Base-by-base conservation (phyloP, 1,140 invertebrate species). In the Goniozus legneri region DNA sequence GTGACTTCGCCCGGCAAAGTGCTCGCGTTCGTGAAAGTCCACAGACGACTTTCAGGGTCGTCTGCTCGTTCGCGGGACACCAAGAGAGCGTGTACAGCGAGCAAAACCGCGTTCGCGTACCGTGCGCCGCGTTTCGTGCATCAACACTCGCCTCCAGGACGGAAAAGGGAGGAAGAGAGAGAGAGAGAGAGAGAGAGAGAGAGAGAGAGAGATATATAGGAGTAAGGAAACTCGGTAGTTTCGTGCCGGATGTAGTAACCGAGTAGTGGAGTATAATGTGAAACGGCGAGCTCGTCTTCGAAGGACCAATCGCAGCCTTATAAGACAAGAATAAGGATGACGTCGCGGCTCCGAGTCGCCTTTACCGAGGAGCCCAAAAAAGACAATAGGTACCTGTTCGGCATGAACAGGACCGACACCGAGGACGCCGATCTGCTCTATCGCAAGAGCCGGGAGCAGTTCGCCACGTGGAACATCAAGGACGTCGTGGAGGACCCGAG, bases 21-120 rank as follows among this genome's bases (percentile, higher is more conserved):
- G 63, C 61, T 67, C 68, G 62, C 60, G 60, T 64, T 68, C 68
- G 71, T 71, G 71, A 71, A 73, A 73, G 71, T 72, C 59, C 56
- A 56, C 58, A 64, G 62, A 62, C 59, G 62, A 65, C 62, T 71
- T 69, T 72, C 69, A 72, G 68, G 68, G 69, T 72, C 69, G 69
- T 65, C 64, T 57, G 62, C 54, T 62, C 60, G 60, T 58, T 56
- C 58, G 54, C 10, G 24, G 10, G 10, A 27, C 24, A 10, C 24
- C 10, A 4, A 10, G 4, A 6, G 24, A 27, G 4, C 24, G 24
- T 6, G 24, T 6, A 10, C 24, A 27, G 4, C 24, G 24, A 4
- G 24, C 24, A 27, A 4, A 27, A 4, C 24, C 24, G 4, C 24
- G 24, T n/a, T n/a, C n/a, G n/a, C n/a, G n/a, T n/a, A n/a, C n/a